phyloP scores from a whole-genome alignment of 2,888 invertebrate species.

The Macaria liturata region DNA sequence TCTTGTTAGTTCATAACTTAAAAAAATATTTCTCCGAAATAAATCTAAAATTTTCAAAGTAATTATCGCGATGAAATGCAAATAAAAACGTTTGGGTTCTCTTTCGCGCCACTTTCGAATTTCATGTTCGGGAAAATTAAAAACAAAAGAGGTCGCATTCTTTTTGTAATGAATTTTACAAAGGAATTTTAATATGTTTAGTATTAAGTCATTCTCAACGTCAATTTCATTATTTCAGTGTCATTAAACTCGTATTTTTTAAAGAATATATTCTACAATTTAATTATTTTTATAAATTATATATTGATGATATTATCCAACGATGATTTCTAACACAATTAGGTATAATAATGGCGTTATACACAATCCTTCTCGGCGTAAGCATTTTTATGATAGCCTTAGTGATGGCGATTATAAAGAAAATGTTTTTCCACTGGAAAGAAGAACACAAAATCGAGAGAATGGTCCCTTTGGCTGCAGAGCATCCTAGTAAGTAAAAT shows the following conservation, averaged over 20 bases:
- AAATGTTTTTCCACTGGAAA: slow-evolving; percentile 74
- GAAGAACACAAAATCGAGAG: slow-evolving; percentile 69
- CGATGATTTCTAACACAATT: slow-evolving; percentile 18
- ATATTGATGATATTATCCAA: slow-evolving; percentile 26
- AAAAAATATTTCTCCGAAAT: too few species aligned
- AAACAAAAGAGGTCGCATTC: too few species aligned
- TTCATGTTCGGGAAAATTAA: too few species aligned
- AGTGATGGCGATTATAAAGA: slow-evolving; percentile 71
- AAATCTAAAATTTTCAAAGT: too few species aligned
- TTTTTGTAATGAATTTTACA: too few species aligned
- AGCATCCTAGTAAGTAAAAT: slow-evolving; percentile 59
- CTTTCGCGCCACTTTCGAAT: too few species aligned
- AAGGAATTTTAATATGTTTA: too few species aligned
- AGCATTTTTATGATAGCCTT: slow-evolving; percentile 75
- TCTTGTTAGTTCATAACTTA: too few species aligned
- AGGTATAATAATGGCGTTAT: slow-evolving; percentile 62
- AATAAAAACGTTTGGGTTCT: too few species aligned
- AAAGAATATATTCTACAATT: not conserved
- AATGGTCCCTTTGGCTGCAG: slow-evolving; percentile 43
- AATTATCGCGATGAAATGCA: too few species aligned
- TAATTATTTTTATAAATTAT: slow-evolving; percentile 1
- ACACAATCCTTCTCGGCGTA: slow-evolving; percentile 72
- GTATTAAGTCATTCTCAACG: too few species aligned
- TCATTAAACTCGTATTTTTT: not conserved
- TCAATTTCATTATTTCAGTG: too few species aligned